Percentiles rank a stretch among this genome's conserved stretches.
phyloP scores from a whole-genome alignment of 2,888 invertebrate species.

The Melinaea menophilus region DNA sequence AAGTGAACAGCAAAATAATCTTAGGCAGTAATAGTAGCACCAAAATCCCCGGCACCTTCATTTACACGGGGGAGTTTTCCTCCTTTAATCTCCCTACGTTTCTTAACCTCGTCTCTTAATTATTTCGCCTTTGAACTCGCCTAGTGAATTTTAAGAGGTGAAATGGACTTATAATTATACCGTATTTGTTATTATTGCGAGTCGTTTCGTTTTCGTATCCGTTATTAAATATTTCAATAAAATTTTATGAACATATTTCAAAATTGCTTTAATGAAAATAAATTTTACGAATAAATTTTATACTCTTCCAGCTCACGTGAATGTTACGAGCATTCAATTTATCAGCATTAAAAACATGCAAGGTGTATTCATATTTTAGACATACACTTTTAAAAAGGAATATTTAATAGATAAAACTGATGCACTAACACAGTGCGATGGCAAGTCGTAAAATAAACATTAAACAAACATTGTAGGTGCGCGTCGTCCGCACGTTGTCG shows the following conservation, averaged over 20 bases:
- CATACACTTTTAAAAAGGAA: slow-evolving; percentile 10
- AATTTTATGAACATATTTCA: no score
- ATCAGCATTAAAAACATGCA: not conserved
- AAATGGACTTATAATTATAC: slow-evolving; percentile 75
- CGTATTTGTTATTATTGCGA: slow-evolving; percentile 55
- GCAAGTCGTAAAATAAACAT: slow-evolving; percentile 28
- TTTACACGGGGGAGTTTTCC: slow-evolving; percentile 61
- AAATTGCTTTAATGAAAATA: no score
- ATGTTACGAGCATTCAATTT: not conserved
- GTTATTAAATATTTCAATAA: not conserved
- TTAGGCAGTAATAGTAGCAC: slow-evolving; percentile 37
- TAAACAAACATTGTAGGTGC: slow-evolving; percentile 26
- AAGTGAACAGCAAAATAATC: slow-evolving; percentile 27
- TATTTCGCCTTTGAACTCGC: slow-evolving; percentile 72
- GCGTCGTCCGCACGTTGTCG: slow-evolving; percentile 24
- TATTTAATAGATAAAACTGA: slow-evolving; percentile 14
- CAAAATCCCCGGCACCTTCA: slow-evolving; percentile 59
- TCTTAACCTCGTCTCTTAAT: slow-evolving; percentile 72
- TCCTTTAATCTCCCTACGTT: slow-evolving; percentile 70
- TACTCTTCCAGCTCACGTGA: not conserved
- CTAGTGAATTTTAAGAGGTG: slow-evolving; percentile 74
- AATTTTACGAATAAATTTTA: not conserved
- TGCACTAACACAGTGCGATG: slow-evolving; percentile 15
- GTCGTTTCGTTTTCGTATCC: slow-evolving; percentile 8
- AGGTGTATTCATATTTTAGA: not conserved